Evolutionary conservation across 2,888 invertebrate species (phyloP), one percentile per base, ranked within the genome.

Genomic region (Zaprionus obscuricornis): DNA sequence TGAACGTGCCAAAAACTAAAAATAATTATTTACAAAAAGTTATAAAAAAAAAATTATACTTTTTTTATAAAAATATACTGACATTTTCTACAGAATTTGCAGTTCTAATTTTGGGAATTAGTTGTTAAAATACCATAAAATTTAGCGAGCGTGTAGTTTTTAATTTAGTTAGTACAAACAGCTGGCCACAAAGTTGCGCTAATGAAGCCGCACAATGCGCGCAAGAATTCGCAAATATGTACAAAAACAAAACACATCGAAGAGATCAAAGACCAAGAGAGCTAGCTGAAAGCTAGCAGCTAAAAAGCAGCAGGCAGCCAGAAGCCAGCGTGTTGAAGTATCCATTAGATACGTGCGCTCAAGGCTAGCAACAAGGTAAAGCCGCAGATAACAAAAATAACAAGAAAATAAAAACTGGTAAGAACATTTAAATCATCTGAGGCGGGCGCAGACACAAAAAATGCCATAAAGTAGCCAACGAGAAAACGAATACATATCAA

Each of bases 341-440:
- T 83, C 65, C 74, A 82, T 83, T 71, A 79, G 84, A 74, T 84
- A 82, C 77, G 79, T 69, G 62, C 40, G 75, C 73, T 75, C 69
- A 64, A 64, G 82, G 84, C 74, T 69, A 52, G 72, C 33, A 58
- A 46, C 50, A 69, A 58, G 62, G 49, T 42, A 62, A 72, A 72
- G 69, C 69, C 69, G 56, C 69, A 72, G 72, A 71, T 72, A 75
- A 74, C 70, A 82, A 51, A 60, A 51, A 47, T n/a, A 68, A 58
- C 51, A 54, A 40, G 49, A 54, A 26, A 34, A 64, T 54, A 52
- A 54, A 63, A 66, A 66, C 57, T 62, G 66, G 72, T 62, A 64
- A n/a, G 63, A 65, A 74, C 67, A 67, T 56, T 65, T 64, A 68
- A 70, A 71, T 58, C 70, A 74, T 59, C 50, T 49, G 70, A 71